Evolutionary conservation across 2,888 invertebrate genomes (phyloP).

Genomic region (Volucella bombylans): DNA sequence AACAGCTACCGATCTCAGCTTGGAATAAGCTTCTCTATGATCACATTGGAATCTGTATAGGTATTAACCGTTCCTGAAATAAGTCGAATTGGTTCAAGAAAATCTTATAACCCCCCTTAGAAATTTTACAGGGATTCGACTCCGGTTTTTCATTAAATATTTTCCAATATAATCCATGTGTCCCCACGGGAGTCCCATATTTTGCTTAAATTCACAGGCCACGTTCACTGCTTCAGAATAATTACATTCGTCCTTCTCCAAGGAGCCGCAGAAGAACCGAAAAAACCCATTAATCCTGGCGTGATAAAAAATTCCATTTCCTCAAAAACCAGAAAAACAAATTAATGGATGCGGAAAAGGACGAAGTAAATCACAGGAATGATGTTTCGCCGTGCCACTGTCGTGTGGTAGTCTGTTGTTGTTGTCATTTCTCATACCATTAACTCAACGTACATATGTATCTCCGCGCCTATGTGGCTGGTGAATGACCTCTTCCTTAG

Average conservation of each 20-base stretch:
- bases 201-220: neutral
- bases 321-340: slow-evolving; percentile 2
- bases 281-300: slow-evolving; percentile 51
- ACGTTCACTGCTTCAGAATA: slow-evolving; percentile 11
- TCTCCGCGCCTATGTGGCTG: slow-evolving; percentile 10
- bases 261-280: slow-evolving; percentile 17
- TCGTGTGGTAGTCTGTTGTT: slow-evolving; percentile 1
- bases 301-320: slow-evolving; percentile 62
- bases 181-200: neutral
- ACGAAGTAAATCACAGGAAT: slow-evolving; percentile 58
- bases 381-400: slow-evolving; percentile 15
- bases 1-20: no score
- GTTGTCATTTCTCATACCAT: slow-evolving; percentile 33
- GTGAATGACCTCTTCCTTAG: slow-evolving; percentile 42
- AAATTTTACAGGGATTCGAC: no score
- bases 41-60: no score
- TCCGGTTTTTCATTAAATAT: no score
- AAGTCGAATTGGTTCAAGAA: no score
- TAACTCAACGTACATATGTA: slow-evolving; percentile 21
- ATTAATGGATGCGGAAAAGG: slow-evolving; percentile 60
- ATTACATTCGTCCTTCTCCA: slow-evolving; percentile 42
- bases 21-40: no score
- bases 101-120: no score
- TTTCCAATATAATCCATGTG: no score
- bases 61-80: no score